Base-by-base conservation (phyloP, 1,140 invertebrate species). In the Aricia agestis region DNA sequence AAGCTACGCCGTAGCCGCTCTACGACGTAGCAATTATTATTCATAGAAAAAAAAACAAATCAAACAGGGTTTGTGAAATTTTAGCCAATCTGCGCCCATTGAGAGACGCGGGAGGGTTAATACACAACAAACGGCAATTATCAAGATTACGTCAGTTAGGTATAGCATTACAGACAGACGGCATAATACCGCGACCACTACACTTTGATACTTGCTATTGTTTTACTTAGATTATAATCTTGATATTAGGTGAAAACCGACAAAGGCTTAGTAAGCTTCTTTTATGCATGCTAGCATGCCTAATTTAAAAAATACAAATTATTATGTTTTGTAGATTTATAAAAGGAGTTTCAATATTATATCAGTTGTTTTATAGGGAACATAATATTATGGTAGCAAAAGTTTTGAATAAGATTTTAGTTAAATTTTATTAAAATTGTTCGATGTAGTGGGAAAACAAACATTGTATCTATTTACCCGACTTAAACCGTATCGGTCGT, bases 71-170 rank as follows among this genome's bases (percentile, higher is more conserved):
- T 13, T 11, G 31, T 63, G 58, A 57, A 69, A 69, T 13, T 59
- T 31, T 13, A 59, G 68, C 52, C 52, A 69, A 66, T 70, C 41
- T 69, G 18, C n/a, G 13, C 57, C 42, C 52, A 66, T 68, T 68
- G 68, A 18, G 52, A 42, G 42, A 45, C 45, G 41, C 70, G 67
- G 69, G 17, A 57, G 67, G 71, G 67, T 42, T 59, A 67, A 59
- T 69, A 67, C 68, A 67, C 72, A 74, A 73, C 75, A 76, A 75
- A 72, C 68, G 75, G 72, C 77, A 82, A 82, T 85, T 83, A 85
- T 79, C 71, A 80, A 82, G 80, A 85, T 82, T 85, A 85, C 76
- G 82, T 83, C 80, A 79, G 79, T 81, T 78, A 67, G 70, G 61
- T 42, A 72, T 69, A 59, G 69, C 45, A 70, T 69, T 70, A 73